These are phyloP conservation scores for Neostethus bicornis DNA, from an alignment of 2,797 vertebrate species.

Conservation along the genomic window DNA sequence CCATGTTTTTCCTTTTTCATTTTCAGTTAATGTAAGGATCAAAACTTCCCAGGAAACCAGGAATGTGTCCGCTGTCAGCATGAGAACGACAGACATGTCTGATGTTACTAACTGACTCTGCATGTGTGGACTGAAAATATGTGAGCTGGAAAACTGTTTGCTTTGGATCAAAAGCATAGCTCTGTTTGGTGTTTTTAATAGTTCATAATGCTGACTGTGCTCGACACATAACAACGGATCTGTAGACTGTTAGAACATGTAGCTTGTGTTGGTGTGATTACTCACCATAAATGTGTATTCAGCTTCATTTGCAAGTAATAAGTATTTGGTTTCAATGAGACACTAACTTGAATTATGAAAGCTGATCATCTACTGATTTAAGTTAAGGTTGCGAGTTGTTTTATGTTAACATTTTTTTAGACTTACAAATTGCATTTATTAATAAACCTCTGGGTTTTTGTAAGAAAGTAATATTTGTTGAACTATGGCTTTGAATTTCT, in stretches of 20 bases:
- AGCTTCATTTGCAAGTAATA: conserved; percentile 31
- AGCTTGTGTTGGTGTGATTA: conserved; percentile 55
- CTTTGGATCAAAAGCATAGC: conserved; percentile 58
- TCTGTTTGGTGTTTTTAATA: conserved; percentile 57
- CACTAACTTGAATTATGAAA: conserved; percentile 10
- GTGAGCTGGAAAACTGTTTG: conserved; percentile 52
- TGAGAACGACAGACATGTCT: conserved; percentile 62
- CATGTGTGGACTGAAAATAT: conserved; percentile 61
- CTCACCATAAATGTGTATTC: conserved; percentile 48
- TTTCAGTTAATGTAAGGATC: conserved; percentile 77
- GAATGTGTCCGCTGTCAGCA: conserved; percentile 70
- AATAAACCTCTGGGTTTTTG: background rate
- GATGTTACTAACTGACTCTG: conserved; percentile 52
- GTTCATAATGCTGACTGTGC: conserved; percentile 58
- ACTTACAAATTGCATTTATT: conserved; percentile 14
- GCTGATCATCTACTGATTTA: conserved; percentile 25
- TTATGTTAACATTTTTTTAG: conserved; percentile 21
- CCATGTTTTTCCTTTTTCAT: conserved; percentile 60
- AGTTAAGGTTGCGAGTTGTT: conserved; percentile 17
- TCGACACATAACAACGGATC: conserved; percentile 56
- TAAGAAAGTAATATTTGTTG: background rate
- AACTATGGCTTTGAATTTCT: conserved; percentile 16
- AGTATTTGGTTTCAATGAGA: conserved; percentile 26
- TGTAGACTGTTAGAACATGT: conserved; percentile 48
- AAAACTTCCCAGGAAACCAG: conserved; percentile 68